phyloP scores from a whole-genome alignment of 2,888 invertebrate species.

The Poecilus cupreus region DNA sequence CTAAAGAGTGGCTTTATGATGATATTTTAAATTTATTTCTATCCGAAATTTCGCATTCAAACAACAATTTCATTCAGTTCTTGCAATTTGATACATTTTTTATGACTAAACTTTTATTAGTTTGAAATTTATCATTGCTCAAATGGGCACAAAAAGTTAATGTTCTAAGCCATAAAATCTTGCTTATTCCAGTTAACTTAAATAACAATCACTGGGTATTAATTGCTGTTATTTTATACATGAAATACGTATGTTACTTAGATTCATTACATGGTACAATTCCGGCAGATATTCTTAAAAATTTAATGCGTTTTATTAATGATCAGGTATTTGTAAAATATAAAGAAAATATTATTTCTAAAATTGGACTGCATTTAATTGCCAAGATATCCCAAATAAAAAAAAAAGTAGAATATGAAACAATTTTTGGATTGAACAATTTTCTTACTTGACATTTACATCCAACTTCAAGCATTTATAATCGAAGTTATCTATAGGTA shows the following conservation, averaged over 20 bases:
- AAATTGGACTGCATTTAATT: no score
- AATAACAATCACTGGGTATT: neutral
- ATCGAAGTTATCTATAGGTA: no score
- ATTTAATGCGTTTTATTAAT: no score
- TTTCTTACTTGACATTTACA: no score
- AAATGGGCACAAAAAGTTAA: neutral
- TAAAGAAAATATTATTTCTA: no score
- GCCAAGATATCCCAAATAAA: no score
- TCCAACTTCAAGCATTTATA: no score
- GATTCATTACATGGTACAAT: constrained; percentile 28
- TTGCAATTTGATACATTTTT: neutral
- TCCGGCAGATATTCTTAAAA: no score
- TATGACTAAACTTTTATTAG: neutral
- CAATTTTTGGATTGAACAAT: no score
- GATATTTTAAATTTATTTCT: constrained; percentile 15
- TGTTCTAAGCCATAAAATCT: neutral
- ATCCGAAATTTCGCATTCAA: neutral
- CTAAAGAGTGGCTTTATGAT: constrained; percentile 18
- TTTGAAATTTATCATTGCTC: neutral
- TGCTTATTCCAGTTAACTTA: neutral
- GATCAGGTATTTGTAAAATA: no score
- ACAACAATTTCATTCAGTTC: neutral
- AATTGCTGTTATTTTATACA: neutral
- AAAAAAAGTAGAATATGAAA: no score
- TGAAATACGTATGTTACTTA: neutral